Evolutionary conservation across 2,888 invertebrate genomes (phyloP).

Genomic region (Orthonychiurus folsomi): DNA sequence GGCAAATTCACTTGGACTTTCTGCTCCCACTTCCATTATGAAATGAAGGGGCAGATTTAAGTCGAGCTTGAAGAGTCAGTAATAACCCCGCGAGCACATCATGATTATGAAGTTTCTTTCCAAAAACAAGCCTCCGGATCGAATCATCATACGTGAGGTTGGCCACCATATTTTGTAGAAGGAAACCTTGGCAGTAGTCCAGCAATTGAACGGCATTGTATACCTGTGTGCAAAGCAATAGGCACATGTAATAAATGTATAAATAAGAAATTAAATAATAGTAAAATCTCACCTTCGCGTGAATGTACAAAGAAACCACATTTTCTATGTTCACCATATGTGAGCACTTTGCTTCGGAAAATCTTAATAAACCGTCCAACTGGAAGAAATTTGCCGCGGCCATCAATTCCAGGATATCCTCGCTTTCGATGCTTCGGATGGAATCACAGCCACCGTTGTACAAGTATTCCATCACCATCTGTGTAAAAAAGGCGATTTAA

Average conservation of each 20-base stretch:
- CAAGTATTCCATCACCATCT: constrained; percentile 87
- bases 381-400: constrained; percentile 89
- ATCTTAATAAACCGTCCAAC: constrained; percentile 69
- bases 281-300: constrained; percentile 74
- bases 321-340: constrained; percentile 76
- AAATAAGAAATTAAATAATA: neutral
- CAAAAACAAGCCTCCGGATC: constrained; percentile 75
- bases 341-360: constrained; percentile 77
- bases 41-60: constrained; percentile 28
- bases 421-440: constrained; percentile 56
- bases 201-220: constrained; percentile 76
- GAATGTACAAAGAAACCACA: constrained; percentile 84
- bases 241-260: neutral
- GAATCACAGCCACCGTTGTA: constrained; percentile 79
- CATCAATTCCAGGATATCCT: constrained; percentile 76
- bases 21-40: neutral
- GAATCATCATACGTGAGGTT: constrained; percentile 81
- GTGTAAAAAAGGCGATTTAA: constrained; percentile 41
- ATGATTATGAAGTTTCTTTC: constrained; percentile 79
- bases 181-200: constrained; percentile 82
- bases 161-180: constrained; percentile 90
- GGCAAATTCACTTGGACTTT: neutral
- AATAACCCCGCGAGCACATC: constrained; percentile 76
- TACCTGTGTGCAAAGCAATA: constrained; percentile 51
- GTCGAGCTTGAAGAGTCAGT: constrained; percentile 65